Conservation (phyloP, 2,797 vertebrate genomes). For the Myoxocephalus aenaeus region DNA sequence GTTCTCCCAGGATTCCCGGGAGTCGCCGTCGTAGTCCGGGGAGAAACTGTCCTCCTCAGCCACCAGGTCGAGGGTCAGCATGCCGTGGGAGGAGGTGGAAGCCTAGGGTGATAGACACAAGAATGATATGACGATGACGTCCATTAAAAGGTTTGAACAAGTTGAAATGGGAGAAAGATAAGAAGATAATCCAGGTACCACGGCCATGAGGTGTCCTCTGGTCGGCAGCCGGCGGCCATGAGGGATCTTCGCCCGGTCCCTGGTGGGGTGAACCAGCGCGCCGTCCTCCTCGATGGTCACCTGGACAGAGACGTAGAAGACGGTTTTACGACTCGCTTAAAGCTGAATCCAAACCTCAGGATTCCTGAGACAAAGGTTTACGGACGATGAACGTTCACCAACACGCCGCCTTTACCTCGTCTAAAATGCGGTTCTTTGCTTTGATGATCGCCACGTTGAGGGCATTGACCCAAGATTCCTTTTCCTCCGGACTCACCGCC, state of each 20-base stretch:
- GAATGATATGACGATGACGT: neutral
- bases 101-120: slow-evolving; percentile 77
- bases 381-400: no score
- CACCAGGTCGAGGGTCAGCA: slow-evolving; percentile 94
- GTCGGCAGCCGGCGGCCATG: slow-evolving; percentile 92
- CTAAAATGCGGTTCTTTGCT: slow-evolving; percentile 93
- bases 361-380: no score
- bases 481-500: slow-evolving; percentile 97
- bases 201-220: slow-evolving; percentile 93
- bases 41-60: slow-evolving; percentile 88
- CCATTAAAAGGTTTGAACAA: no score
- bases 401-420: slow-evolving; percentile 81
- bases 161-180: neutral
- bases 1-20: slow-evolving; percentile 81
- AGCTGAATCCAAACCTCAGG: neutral
- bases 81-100: slow-evolving; percentile 92
- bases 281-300: slow-evolving; percentile 92
- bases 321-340: neutral
- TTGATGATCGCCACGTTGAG: slow-evolving; percentile 90
- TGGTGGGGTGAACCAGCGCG: slow-evolving; percentile 90
- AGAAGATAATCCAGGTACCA: slow-evolving; percentile 79
- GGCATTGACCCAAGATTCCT: slow-evolving; percentile 94
- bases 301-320: slow-evolving; percentile 67
- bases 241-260: slow-evolving; percentile 93
- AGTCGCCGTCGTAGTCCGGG: slow-evolving; percentile 76